Conservation (phyloP, 2,888 invertebrate species). For the Spialia ferax region DNA sequence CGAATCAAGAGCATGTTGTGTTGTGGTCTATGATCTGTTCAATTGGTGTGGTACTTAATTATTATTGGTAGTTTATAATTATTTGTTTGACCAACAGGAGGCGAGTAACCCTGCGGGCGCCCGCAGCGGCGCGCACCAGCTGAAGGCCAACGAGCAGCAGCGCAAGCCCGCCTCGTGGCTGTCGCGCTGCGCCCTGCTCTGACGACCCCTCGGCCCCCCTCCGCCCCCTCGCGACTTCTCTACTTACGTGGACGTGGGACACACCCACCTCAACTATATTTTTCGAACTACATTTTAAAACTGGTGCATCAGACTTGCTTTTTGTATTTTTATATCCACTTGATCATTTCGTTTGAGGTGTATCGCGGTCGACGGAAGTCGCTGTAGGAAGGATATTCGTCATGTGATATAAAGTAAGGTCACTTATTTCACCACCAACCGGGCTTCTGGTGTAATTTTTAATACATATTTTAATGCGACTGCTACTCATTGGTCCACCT, state of each 20-base stretch:
- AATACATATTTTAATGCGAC: constrained; percentile 44
- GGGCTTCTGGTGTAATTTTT: constrained; percentile 36
- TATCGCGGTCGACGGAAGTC: constrained; percentile 40
- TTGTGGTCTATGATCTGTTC: background rate
- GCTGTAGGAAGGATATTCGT: constrained; percentile 22
- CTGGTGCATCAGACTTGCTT: constrained; percentile 80
- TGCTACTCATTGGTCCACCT: constrained; percentile 41
- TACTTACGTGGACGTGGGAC: constrained; percentile 48
- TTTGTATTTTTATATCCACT: constrained; percentile 84
- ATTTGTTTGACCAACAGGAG: constrained; percentile 87
- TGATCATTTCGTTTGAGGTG: constrained; percentile 56
- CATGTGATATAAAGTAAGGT: constrained; percentile 41
- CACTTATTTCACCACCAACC: constrained; percentile 31
- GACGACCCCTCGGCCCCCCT: constrained; percentile 82
- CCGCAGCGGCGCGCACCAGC: constrained; percentile 91
- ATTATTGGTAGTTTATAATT: background rate
- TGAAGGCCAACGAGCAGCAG: constrained; percentile 92
- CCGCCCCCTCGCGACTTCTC: constrained; percentile 47
- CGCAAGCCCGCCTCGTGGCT: constrained; percentile 95
- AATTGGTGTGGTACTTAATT: background rate
- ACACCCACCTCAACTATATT: constrained; percentile 74
- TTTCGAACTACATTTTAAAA: constrained; percentile 74
- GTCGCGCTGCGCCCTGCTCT: constrained; percentile 95
- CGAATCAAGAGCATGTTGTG: no score
- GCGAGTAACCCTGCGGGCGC: constrained; percentile 93